A percentile compares a stretch with the other conserved stretches of the same genome.
phyloP scores from a whole-genome alignment of 2,797 vertebrate genomes.

The Gymnothorax reevesii region DNA sequence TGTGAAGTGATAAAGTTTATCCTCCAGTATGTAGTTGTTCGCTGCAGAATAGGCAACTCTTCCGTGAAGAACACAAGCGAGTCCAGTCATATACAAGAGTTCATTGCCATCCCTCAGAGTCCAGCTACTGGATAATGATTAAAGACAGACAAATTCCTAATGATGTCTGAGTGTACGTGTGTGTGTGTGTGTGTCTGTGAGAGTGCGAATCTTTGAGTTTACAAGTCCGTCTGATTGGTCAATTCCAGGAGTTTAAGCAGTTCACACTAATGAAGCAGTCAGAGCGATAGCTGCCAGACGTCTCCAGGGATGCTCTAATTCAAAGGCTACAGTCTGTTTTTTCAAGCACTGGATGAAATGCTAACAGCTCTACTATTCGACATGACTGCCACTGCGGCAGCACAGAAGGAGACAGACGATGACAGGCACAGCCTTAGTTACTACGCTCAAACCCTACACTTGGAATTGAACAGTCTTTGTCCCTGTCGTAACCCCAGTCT shows the following conservation, averaged over 20 bases:
- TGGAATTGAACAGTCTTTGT: no score
- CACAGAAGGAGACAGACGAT: no score
- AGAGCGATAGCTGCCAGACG: background rate
- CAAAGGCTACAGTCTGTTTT: background rate
- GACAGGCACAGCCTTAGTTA: no score
- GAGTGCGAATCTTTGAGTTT: background rate
- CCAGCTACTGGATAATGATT: background rate
- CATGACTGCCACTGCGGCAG: background rate
- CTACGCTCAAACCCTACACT: no score
- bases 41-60: conserved; percentile 62
- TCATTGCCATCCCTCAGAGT: background rate
- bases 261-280: background rate
- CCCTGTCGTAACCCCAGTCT: background rate
- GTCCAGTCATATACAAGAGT: conserved; percentile 36
- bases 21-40: background rate
- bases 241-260: background rate
- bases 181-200: background rate
- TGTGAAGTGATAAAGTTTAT: conserved; percentile 11
- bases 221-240: background rate
- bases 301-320: conserved; percentile 3
- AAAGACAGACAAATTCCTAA: background rate
- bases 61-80: conserved; percentile 68
- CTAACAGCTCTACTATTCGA: background rate
- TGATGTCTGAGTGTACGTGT: background rate
- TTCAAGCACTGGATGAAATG: background rate